Evolutionary conservation across 2,113 vertebrate species (phyloP), one percentile per base, ranked within the genome.

Genomic region (Takifugu bimaculatus): DNA sequence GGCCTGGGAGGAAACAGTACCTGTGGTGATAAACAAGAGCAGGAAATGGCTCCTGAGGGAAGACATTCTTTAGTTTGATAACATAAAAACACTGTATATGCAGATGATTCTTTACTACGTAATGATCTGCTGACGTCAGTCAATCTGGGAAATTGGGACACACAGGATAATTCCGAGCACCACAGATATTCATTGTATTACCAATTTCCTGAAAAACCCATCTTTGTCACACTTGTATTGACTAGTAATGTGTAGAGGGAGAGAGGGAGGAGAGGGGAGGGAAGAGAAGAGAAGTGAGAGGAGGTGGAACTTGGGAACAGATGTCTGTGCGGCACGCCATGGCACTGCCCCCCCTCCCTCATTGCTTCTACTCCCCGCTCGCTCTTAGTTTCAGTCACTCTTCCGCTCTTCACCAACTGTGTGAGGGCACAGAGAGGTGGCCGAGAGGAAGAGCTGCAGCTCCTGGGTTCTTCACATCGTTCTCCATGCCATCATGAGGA

Each of bases 351-450:
- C 32, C 62, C 50, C 57, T 74, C 63, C 56, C 54, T 67, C 63
- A 29, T 68, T 60, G 60, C 77, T 70, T 73, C 80, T 54, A 54
- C 43, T 57, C 50, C 63, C 50, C 58, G 45, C 35, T 48, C 76
- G 57, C 50, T 57, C 26, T 77, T 29, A 0, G 63, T 48, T 48
- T 48, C 4, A 5, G 13, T 48, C 45, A 48, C 45, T 48, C 1
- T 10, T 13, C 13, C 45, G 13, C 78, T 69, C 60, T 77, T 74
- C 47, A 65, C 65, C 63, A 39, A 42, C 63, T 62, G 72, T 83
- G 66, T 75, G 68, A 62, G 72, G 69, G 68, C 77, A 71, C 70
- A 77, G 65, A 83, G 60, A 54, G 42, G 69, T 68, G 64, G 66
- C 70, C 75, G 65, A 83, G 60, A 54, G 42, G 69, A 70, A 65